Conservation (phyloP, 2,888 invertebrate genomes). For the Rhogogaster chlorosoma region DNA sequence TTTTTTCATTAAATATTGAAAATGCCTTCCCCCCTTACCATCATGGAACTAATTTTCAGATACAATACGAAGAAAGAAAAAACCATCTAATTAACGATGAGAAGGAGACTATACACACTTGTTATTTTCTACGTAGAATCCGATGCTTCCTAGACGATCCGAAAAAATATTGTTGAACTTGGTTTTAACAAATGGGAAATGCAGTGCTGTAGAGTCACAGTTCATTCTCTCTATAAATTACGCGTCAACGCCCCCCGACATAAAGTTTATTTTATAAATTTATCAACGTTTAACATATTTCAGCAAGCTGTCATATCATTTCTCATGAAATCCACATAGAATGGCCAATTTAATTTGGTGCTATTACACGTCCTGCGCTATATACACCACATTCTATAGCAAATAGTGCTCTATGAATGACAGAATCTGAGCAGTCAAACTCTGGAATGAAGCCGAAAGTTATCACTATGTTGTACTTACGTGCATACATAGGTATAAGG, state of each 20-base stretch:
- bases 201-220: neutral
- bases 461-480: neutral
- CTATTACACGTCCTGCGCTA: neutral
- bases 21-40: neutral
- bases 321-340: neutral
- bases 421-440: neutral
- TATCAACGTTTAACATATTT: neutral
- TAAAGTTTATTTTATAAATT: neutral
- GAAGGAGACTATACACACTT: neutral
- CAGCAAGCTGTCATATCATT: neutral
- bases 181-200: neutral
- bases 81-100: neutral
- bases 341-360: neutral
- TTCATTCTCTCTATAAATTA: neutral
- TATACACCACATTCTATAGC: neutral
- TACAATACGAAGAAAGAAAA: neutral
- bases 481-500: neutral
- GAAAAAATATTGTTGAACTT: neutral
- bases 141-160: neutral
- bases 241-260: neutral
- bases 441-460: neutral
- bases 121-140: neutral
- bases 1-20: conserved; percentile 4
- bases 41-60: neutral
- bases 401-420: neutral